Percentiles rank a stretch among this genome's conserved stretches.
These are phyloP conservation scores for Phaedon cochleariae DNA, from an alignment of 2,888 invertebrate genomes.

Conservation along the genomic window DNA sequence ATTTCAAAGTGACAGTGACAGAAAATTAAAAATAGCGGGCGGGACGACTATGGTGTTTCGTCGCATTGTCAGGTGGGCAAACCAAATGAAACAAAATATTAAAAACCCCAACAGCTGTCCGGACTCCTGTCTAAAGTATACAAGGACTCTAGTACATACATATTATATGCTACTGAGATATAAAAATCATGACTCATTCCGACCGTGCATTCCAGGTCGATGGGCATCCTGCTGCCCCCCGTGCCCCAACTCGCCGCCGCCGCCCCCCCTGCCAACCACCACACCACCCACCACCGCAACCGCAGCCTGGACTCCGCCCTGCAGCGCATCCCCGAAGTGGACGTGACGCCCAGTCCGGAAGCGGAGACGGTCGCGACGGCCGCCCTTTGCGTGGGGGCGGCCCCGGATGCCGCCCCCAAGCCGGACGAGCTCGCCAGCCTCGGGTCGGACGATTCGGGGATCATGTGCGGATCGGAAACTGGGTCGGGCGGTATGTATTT, in stretches of 20 bases:
- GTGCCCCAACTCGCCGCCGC: conserved; percentile 66
- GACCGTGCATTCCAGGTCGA: conserved; percentile 65
- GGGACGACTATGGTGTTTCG: no score
- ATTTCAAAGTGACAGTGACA: no score
- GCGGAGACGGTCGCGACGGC: conserved; percentile 65
- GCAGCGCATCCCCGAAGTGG: conserved; percentile 88
- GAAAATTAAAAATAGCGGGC: no score
- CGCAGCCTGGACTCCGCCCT: conserved; percentile 89
- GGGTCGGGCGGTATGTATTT: conserved; percentile 63
- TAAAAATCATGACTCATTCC: no score
- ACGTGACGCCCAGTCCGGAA: conserved; percentile 73
- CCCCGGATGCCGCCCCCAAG: conserved; percentile 59
- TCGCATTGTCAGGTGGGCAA: no score
- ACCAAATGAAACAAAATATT: no score
- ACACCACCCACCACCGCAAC: conserved; percentile 81
- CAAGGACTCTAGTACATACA: no score
- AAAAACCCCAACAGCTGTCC: no score
- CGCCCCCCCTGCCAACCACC: conserved; percentile 15
- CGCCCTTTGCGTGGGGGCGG: no score
- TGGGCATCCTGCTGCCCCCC: conserved; percentile 72
- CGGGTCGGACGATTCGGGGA: conserved; percentile 85
- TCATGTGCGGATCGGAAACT: conserved; percentile 70
- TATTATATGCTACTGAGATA: no score
- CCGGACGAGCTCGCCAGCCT: conserved; percentile 68
- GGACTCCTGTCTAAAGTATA: no score